Conservation (phyloP, 2,888 invertebrate species). For the Andrena haemorrhoa region DNA sequence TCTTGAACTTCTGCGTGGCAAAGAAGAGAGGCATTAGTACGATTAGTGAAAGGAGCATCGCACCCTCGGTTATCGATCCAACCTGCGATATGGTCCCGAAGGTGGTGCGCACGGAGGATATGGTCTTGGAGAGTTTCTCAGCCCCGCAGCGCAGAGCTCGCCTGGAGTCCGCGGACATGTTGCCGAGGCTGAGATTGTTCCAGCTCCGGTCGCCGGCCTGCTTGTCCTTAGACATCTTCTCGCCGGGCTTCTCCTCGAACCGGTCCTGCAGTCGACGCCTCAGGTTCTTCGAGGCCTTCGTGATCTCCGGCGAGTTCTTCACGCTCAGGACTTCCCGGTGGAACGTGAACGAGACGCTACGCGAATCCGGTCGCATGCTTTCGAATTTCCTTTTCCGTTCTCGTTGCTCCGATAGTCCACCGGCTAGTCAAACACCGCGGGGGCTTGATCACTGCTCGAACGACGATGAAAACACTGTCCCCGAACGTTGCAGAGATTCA, state of each 20-base stretch:
- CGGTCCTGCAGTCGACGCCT: conserved; percentile 82
- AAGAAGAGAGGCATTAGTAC: neutral
- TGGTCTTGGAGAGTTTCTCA: conserved; percentile 89
- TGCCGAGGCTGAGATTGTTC: conserved; percentile 81
- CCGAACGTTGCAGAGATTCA: conserved; percentile 9
- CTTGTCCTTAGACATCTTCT: conserved; percentile 69
- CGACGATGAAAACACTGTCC: neutral
- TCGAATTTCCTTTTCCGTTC: neutral
- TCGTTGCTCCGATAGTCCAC: neutral
- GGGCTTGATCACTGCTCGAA: neutral
- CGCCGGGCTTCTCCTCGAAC: conserved; percentile 78
- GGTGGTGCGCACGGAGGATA: conserved; percentile 88
- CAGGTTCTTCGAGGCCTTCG: conserved; percentile 74
- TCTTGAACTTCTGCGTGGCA: conserved; percentile 85
- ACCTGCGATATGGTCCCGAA: conserved; percentile 90
- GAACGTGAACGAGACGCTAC: conserved; percentile 83
- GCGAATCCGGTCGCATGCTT: conserved; percentile 82
- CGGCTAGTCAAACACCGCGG: neutral
- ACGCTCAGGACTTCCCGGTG: conserved; percentile 79
- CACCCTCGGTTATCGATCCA: neutral
- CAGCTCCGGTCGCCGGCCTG: conserved; percentile 76
- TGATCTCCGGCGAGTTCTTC: conserved; percentile 73
- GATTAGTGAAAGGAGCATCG: neutral
- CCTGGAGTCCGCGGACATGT: conserved; percentile 87
- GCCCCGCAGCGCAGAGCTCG: conserved; percentile 89